Evolutionary conservation across 1,140 invertebrate species (phyloP).

Genomic region (Tachypleus tridentatus): DNA sequence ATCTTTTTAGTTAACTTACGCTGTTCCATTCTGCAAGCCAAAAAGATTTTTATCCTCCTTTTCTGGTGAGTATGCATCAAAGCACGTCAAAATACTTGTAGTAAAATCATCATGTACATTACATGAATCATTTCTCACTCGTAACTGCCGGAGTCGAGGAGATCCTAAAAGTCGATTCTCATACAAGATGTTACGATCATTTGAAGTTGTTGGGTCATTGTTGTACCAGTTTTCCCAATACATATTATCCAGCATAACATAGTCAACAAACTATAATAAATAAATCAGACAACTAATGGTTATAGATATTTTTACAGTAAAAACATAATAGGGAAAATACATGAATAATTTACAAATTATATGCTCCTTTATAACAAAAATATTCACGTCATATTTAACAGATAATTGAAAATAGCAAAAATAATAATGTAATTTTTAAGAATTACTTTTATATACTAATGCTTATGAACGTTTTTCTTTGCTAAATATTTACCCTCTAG

Average conservation of each 20-base stretch:
- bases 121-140: slow-evolving; percentile 47
- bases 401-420: too few relatives aligned
- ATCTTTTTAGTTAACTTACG: slow-evolving; percentile 26
- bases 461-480: too few relatives aligned
- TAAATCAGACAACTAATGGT: too few relatives aligned
- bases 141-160: slow-evolving; percentile 48
- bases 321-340: slow-evolving; percentile 11
- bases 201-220: slow-evolving; percentile 27
- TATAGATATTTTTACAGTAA: background rate
- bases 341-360: background rate
- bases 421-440: too few relatives aligned
- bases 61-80: slow-evolving; percentile 37
- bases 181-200: slow-evolving; percentile 44
- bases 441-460: too few relatives aligned
- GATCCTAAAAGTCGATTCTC: slow-evolving; percentile 54
- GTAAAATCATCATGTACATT: slow-evolving; percentile 46
- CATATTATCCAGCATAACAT: slow-evolving; percentile 41
- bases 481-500: too few relatives aligned
- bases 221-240: slow-evolving; percentile 51
- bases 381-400: too few relatives aligned
- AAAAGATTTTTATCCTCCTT: slow-evolving; percentile 39
- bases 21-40: slow-evolving; percentile 31
- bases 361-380: background rate
- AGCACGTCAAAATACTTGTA: slow-evolving; percentile 46
- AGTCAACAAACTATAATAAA: slow-evolving; percentile 42